A percentile compares a stretch with the other conserved stretches of the same genome.
phyloP scores from a whole-genome alignment of 1,140 invertebrate species.

The Penaeus indicus region DNA sequence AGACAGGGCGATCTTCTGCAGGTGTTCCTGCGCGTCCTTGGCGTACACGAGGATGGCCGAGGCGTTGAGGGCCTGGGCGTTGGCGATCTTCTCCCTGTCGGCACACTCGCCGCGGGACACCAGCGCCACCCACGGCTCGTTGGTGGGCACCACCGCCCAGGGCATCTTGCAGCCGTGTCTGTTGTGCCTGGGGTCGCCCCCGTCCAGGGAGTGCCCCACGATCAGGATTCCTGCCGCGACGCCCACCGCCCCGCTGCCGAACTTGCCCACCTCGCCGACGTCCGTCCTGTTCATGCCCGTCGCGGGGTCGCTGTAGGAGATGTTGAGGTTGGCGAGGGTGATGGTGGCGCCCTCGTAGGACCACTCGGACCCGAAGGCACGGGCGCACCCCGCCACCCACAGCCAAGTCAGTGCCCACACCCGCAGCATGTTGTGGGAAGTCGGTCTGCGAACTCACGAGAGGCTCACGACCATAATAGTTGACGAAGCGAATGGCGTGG shows the following conservation, averaged over 20 bases:
- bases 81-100: slow-evolving; percentile 82
- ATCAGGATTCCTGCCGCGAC: slow-evolving; percentile 76
- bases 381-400: slow-evolving; percentile 2
- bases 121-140: slow-evolving; percentile 81
- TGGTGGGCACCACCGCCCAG: slow-evolving; percentile 42
- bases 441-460: too few relatives aligned
- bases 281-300: not conserved
- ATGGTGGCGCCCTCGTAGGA: slow-evolving; percentile 40
- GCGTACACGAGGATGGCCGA: slow-evolving; percentile 83
- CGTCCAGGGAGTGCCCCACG: slow-evolving; percentile 66
- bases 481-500: too few relatives aligned
- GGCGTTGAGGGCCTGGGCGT: slow-evolving; percentile 79
- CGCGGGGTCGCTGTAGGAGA: slow-evolving; percentile 25
- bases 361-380: not conserved
- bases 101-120: slow-evolving; percentile 81
- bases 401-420: not conserved
- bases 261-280: slow-evolving; percentile 74
- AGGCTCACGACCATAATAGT: too few relatives aligned
- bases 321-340: slow-evolving; percentile 38
- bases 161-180: slow-evolving; percentile 65
- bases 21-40: slow-evolving; percentile 75
- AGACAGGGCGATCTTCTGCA: slow-evolving; percentile 71
- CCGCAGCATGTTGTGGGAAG: not conserved
- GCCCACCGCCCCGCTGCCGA: slow-evolving; percentile 77
- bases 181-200: not conserved